Evolutionary conservation across 1,140 invertebrate species (phyloP).

Genomic region (Grapholita molesta): DNA sequence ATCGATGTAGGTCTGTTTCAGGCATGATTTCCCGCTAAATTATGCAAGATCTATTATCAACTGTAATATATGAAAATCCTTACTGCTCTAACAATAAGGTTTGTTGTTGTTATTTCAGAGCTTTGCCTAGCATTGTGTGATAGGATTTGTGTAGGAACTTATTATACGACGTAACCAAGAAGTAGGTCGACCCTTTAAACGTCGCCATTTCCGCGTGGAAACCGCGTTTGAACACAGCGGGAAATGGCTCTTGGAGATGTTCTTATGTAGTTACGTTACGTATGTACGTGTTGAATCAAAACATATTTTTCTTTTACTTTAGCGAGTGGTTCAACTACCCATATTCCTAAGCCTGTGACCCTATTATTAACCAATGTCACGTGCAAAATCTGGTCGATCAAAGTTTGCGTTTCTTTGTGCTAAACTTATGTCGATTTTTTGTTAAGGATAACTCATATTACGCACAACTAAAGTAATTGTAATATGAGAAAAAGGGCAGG

Average conservation of each 20-base stretch:
- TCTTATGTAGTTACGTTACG: too few species aligned
- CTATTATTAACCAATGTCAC: neutral
- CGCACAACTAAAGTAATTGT: too few species aligned
- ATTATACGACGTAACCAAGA: conserved; percentile 13
- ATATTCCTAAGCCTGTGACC: neutral
- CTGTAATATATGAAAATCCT: neutral
- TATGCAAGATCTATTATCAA: neutral
- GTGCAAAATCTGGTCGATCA: too few species aligned
- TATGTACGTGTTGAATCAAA: neutral
- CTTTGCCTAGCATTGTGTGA: neutral
- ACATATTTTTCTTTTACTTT: neutral
- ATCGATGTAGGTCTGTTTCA: conserved; percentile 6
- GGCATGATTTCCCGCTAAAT: neutral
- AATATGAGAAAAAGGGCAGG: too few species aligned
- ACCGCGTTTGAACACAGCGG: conserved; percentile 19
- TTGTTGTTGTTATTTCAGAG: neutral
- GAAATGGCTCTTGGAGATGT: conserved; percentile 20
- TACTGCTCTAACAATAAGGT: neutral
- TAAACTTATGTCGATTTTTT: neutral
- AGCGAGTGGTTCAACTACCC: neutral
- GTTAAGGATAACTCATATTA: too few species aligned
- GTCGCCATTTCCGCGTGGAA: conserved; percentile 24
- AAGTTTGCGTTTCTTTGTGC: neutral
- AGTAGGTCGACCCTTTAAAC: conserved; percentile 29
- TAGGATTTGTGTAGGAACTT: neutral